These are phyloP conservation scores for Phaethornis superciliosus DNA, from an alignment of 2,113 vertebrate genomes.

Conservation along the genomic window DNA sequence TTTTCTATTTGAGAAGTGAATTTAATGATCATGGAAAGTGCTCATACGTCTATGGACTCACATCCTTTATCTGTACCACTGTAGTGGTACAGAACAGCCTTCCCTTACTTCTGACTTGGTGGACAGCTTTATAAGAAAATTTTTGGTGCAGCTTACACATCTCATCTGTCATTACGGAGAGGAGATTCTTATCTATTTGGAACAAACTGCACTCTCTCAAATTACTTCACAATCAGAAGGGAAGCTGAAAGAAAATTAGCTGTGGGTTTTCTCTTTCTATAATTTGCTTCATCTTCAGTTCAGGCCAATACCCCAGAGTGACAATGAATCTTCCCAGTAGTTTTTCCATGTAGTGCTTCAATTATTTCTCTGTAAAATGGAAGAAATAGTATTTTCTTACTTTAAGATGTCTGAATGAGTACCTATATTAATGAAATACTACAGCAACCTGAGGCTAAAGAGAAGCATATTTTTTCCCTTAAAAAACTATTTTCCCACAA, in stretches of 20 bases:
- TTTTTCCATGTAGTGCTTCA: background rate
- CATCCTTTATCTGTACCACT: background rate
- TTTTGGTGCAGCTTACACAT: background rate
- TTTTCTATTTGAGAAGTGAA: conserved; percentile 2
- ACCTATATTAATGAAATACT: background rate
- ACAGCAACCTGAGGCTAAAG: background rate
- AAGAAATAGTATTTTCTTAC: background rate
- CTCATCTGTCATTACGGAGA: background rate
- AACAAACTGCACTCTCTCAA: background rate
- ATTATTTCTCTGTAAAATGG: background rate
- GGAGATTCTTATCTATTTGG: background rate
- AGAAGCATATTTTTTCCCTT: background rate
- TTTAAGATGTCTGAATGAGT: background rate
- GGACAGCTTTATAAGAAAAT: background rate
- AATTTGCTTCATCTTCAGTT: background rate
- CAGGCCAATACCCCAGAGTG: background rate
- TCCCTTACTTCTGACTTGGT: background rate
- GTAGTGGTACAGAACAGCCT: background rate
- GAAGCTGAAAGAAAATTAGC: background rate
- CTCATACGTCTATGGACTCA: background rate
- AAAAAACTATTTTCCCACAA: background rate
- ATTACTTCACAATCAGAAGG: background rate
- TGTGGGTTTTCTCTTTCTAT: background rate
- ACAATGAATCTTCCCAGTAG: background rate
- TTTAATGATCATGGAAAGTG: background rate